Evolutionary conservation across 53 echinoderm and acorn worm species (phyloP).

Genomic region (Arbacia lixula): DNA sequence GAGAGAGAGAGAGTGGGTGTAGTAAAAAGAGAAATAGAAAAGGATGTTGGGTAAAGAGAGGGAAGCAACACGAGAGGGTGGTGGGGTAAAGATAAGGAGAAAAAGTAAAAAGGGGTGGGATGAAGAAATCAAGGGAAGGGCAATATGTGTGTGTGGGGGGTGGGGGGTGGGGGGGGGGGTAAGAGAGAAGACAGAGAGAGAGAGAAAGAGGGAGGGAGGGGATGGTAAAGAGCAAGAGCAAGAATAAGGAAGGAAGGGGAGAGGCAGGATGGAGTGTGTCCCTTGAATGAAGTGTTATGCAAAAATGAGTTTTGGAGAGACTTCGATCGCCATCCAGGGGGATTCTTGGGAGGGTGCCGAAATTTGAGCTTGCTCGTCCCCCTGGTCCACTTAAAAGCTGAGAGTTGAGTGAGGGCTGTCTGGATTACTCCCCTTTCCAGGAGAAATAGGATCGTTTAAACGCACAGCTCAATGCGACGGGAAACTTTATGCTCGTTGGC

Average conservation of each 20-base stretch:
- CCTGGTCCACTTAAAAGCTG: slow-evolving; percentile 21
- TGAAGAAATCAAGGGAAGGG: too few species aligned
- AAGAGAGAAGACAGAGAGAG: not conserved
- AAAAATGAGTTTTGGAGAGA: slow-evolving; percentile 32
- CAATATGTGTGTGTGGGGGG: too few species aligned
- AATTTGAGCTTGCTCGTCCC: slow-evolving; percentile 5
- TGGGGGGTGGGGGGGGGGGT: not conserved
- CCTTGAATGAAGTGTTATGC: slow-evolving; percentile 8
- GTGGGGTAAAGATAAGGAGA: not conserved
- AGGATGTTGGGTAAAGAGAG: not conserved
- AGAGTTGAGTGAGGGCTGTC: slow-evolving; percentile 30
- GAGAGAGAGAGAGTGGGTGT: not conserved
- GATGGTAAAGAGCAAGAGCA: not conserved
- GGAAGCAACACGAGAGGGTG: not conserved
- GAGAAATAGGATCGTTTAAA: slow-evolving; percentile 15
- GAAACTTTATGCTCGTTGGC: too few species aligned
- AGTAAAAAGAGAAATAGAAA: not conserved
- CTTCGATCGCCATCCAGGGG: not conserved
- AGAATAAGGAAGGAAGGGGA: not conserved
- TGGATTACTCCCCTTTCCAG: not conserved
- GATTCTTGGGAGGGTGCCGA: not conserved
- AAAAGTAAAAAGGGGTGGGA: not conserved
- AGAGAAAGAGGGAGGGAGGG: not conserved
- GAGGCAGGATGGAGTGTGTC: not conserved
- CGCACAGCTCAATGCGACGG: too few species aligned